phyloP scores from a whole-genome alignment of 1,140 invertebrate species.

The Contarinia nasturtii region DNA sequence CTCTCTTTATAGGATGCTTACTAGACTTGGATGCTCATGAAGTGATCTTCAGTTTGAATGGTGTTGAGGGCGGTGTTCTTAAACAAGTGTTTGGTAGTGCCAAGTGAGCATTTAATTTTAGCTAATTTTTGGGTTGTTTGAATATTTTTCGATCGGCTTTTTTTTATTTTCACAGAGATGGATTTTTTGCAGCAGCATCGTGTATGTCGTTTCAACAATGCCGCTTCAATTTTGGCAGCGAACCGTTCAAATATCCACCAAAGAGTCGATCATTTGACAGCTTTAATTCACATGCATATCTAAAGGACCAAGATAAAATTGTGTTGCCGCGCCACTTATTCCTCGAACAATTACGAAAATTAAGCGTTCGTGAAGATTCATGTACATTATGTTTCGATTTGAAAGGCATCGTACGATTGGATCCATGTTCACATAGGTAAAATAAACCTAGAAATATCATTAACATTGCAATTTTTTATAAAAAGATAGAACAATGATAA shows the following conservation, averaged over 20 bases:
- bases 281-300: conserved; percentile 59
- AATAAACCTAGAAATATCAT: conserved; percentile 7
- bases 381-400: conserved; percentile 78
- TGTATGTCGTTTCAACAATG: conserved; percentile 94
- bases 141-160: not conserved
- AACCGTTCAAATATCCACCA: conserved; percentile 64
- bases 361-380: conserved; percentile 64
- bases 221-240: conserved; percentile 78
- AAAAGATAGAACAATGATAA: conserved; percentile 1
- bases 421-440: conserved; percentile 68
- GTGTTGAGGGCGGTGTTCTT: conserved; percentile 43
- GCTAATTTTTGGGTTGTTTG: not conserved
- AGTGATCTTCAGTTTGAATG: conserved; percentile 72
- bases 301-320: conserved; percentile 48
- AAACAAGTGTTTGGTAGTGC: conserved; percentile 58
- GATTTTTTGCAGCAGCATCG: conserved; percentile 84
- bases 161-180: conserved; percentile 32
- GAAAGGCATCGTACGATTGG: conserved; percentile 47
- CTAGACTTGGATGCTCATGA: conserved; percentile 52
- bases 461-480: not conserved
- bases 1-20: too few species aligned
- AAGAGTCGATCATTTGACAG: conserved; percentile 37
- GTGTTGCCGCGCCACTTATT: conserved; percentile 52
- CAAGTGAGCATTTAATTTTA: conserved; percentile 32
- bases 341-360: conserved; percentile 47